phyloP scores from a whole-genome alignment of 1,140 invertebrate species.

The Drosophila pseudoobscura region DNA sequence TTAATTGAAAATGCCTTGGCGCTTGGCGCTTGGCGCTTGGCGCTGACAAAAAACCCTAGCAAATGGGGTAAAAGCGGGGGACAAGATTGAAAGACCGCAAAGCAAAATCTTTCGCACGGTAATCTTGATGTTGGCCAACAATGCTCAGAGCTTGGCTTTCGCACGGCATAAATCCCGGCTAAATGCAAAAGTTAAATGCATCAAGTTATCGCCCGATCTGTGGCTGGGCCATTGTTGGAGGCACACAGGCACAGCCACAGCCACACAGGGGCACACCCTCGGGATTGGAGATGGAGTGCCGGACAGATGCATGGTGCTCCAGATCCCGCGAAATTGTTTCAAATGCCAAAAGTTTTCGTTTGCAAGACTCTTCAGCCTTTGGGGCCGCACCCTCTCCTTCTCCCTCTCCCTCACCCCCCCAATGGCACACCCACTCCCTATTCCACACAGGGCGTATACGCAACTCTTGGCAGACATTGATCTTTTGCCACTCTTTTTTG shows the following conservation, averaged over 20 bases:
- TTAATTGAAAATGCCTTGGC: conserved; percentile 62
- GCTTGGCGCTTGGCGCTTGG: no score
- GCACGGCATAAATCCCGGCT: conserved; percentile 60
- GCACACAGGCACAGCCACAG: no score
- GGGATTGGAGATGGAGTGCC: neutral
- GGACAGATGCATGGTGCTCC: neutral
- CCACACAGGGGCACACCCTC: neutral
- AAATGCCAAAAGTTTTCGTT: conserved; percentile 63
- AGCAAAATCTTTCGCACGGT: conserved; percentile 52
- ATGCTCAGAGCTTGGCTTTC: conserved; percentile 33
- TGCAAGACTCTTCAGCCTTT: conserved; percentile 41
- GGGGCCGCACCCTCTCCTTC: neutral
- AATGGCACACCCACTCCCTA: conserved; percentile 17
- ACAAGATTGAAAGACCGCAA: no score
- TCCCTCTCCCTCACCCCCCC: neutral
- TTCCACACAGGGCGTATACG: conserved; percentile 48
- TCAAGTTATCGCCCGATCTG: conserved; percentile 48
- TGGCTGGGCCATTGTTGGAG: conserved; percentile 25
- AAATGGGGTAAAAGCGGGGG: neutral
- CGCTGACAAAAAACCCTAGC: neutral
- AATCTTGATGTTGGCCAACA: conserved; percentile 49
- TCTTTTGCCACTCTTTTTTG: conserved; percentile 29
- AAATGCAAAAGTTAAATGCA: conserved; percentile 56
- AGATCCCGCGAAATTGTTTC: conserved; percentile 18
- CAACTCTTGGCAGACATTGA: conserved; percentile 60